Percentiles rank a stretch among this genome's conserved stretches.
Evolutionary conservation across 1,140 invertebrate genomes (phyloP).

Genomic region (Melipona quadrifasciata): DNA sequence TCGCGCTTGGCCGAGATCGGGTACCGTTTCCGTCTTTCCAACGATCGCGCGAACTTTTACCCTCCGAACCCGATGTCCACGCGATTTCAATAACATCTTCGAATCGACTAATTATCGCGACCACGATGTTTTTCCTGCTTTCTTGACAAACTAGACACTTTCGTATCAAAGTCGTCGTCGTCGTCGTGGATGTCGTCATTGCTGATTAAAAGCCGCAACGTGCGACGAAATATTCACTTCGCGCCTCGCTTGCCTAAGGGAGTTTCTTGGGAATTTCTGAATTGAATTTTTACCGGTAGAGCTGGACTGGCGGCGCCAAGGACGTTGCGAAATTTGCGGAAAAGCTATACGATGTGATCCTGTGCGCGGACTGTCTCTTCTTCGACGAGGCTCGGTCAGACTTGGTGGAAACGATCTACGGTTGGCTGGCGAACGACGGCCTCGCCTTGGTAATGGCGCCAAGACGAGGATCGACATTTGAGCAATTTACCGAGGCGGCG

Average conservation of each 20-base stretch:
- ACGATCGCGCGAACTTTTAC: not conserved
- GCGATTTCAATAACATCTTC: not conserved
- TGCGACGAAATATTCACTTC: not conserved
- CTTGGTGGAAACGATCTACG: slow-evolving; percentile 87
- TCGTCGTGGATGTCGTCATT: not conserved
- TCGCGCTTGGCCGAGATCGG: not conserved
- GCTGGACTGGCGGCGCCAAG: slow-evolving; percentile 63
- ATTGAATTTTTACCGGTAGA: slow-evolving; percentile 66
- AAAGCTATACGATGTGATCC: slow-evolving; percentile 85
- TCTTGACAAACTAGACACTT: no score
- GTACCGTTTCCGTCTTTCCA: not conserved
- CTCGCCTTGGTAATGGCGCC: slow-evolving; percentile 90
- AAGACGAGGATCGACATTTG: slow-evolving; percentile 87
- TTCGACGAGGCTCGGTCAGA: slow-evolving; percentile 90
- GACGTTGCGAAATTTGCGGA: slow-evolving; percentile 65
- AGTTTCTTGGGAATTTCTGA: not conserved
- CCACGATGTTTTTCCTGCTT: not conserved
- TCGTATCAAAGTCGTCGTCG: not conserved
- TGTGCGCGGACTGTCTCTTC: slow-evolving; percentile 92
- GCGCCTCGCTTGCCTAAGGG: no score
- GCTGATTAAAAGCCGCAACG: not conserved
- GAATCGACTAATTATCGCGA: not conserved
- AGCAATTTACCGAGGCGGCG: slow-evolving; percentile 86
- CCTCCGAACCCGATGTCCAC: not conserved
- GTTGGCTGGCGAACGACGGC: slow-evolving; percentile 85